A percentile compares a stretch with the other conserved stretches of the same genome.
Conservation (phyloP, 2,888 invertebrate species). For the Brachypalpus laphriformis region DNA sequence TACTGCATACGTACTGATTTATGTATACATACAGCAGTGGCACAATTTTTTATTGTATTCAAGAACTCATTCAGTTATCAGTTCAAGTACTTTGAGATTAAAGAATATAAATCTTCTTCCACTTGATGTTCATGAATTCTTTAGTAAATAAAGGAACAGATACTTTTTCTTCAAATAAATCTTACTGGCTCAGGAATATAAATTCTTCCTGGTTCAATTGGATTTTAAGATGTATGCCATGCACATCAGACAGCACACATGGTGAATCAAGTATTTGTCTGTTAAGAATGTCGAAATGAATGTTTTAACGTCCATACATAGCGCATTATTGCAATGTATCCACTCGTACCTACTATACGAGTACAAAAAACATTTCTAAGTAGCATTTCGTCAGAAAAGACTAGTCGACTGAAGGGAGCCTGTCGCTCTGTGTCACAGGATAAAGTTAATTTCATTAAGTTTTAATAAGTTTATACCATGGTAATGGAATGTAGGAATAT, state of each 20-base stretch:
- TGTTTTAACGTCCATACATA: neutral
- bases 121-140: constrained; percentile 1
- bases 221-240: neutral
- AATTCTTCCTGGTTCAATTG: neutral
- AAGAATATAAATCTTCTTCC: neutral
- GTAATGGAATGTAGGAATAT: neutral
- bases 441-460: neutral
- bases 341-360: no score
- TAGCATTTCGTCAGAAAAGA: neutral
- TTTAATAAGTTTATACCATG: no score
- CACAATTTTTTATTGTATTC: neutral
- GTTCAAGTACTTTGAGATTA: neutral
- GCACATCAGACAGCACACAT: neutral
- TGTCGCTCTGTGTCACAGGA: neutral
- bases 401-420: no score
- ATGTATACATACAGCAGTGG: no score
- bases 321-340: neutral
- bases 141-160: neutral
- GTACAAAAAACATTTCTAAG: neutral
- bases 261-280: neutral
- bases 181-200: neutral
- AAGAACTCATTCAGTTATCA: neutral
- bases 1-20: neutral
- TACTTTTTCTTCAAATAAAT: neutral
- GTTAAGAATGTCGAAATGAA: neutral